Percentiles rank a stretch among this genome's conserved stretches.
These are phyloP conservation scores for Scomber japonicus DNA, from an alignment of 2,113 vertebrate species.

Conservation along the genomic window DNA sequence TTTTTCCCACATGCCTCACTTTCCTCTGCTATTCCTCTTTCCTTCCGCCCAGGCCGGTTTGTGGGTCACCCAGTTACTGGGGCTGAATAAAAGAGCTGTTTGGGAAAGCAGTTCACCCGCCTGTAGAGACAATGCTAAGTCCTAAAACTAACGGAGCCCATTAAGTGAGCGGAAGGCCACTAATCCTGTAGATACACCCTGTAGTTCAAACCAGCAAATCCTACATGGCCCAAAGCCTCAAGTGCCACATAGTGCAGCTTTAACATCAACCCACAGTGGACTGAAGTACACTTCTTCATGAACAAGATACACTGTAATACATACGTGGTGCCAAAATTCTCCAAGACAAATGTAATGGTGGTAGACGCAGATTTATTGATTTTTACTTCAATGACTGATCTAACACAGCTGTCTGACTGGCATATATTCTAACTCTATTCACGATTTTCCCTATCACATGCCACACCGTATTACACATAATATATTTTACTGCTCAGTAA, in stretches of 20 bases:
- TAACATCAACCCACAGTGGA: constrained; percentile 16
- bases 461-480: constrained; percentile 6
- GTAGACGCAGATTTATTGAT: constrained; percentile 50
- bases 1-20: constrained; percentile 30
- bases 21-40: constrained; percentile 16
- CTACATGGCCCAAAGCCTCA: constrained; percentile 37
- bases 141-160: constrained; percentile 71
- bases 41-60: constrained; percentile 25
- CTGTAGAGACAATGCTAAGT: constrained; percentile 73
- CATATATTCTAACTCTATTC: constrained; percentile 30
- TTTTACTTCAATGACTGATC: constrained; percentile 28
- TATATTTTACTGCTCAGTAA: constrained; percentile 38
- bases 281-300: not conserved
- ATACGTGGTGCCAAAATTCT: constrained; percentile 4
- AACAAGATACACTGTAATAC: not conserved
- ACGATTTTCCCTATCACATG: constrained; percentile 20
- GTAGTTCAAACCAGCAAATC: constrained; percentile 45
- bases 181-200: constrained; percentile 77
- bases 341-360: constrained; percentile 37
- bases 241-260: constrained; percentile 40
- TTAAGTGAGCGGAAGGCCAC: constrained; percentile 71
- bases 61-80: constrained; percentile 51
- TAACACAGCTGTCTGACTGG: constrained; percentile 40
- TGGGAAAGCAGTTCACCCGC: constrained; percentile 53
- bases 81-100: constrained; percentile 60